Evolutionary conservation across 2,797 vertebrate species (phyloP).

Genomic region (Knipowitschia caucasica): DNA sequence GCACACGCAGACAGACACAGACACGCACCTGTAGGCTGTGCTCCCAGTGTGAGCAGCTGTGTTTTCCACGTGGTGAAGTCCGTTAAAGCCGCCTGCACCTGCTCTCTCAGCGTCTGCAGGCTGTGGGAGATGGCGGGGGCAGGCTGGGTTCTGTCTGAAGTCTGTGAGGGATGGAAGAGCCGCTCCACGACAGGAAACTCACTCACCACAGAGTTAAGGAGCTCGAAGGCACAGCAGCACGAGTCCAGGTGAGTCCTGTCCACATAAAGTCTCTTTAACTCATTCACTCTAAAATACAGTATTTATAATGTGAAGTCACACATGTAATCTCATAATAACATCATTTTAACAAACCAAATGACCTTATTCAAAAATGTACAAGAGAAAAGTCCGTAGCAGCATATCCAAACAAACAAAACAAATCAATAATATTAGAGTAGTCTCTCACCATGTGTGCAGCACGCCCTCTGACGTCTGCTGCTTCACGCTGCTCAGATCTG

Average conservation of each 20-base stretch:
- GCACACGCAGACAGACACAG: too few relatives aligned
- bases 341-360: too few relatives aligned
- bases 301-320: too few relatives aligned
- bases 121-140: conserved; percentile 77
- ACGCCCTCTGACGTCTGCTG: conserved; percentile 66
- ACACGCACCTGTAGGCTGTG: conserved; percentile 56
- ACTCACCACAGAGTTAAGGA: conserved; percentile 74
- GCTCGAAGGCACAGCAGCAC: conserved; percentile 78
- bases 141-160: conserved; percentile 41
- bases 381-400: too few relatives aligned
- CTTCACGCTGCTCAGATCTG: conserved; percentile 73
- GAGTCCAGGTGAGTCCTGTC: conserved; percentile 83
- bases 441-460: conserved; percentile 85
- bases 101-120: conserved; percentile 78
- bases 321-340: too few relatives aligned
- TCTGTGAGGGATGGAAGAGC: conserved; percentile 75
- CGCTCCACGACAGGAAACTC: conserved; percentile 79
- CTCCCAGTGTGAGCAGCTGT: conserved; percentile 71
- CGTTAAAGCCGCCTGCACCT: conserved; percentile 70
- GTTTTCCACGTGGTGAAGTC: conserved; percentile 88
- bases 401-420: too few relatives aligned
- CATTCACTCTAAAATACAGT: too few relatives aligned
- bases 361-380: too few relatives aligned
- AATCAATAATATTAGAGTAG: too few relatives aligned
- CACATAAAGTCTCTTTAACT: background rate